Base-by-base conservation (phyloP, 1,140 invertebrate species). In the Megalonaias nervosa region DNA sequence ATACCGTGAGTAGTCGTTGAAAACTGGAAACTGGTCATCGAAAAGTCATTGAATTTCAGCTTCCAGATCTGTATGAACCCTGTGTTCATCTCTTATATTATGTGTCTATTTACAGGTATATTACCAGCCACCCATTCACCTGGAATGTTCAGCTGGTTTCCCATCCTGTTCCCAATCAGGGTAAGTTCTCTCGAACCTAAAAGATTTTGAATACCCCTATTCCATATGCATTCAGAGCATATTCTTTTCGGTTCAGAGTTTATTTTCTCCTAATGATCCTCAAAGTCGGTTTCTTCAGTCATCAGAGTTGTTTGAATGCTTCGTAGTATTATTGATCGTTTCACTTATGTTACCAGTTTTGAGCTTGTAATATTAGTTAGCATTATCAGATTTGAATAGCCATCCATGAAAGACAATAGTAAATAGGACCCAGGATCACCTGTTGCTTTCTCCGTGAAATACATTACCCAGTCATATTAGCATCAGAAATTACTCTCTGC, bases 91-190 rank as follows among this genome's bases (percentile, higher is more conserved):
- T 66, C 23, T 66, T 21, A 12, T 31, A 19, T 21, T 21, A 14
- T 69, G 13, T 69, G 38, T 48, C 6, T 48, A 6, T 48, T n/a
- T 80, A 23, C 70, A 92, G 91, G 91, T 88, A 99, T 98, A 87
- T 93, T 95, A 81, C 98, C 98, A 9, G 91, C 93, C 21, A 97
- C 95, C 11, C 95, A 98, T 88, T 97, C 97, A 58, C 92, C 93
- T 6, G 95, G 95, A 86, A 97, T 99, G 96, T 96, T 98, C 83
- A 97, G 96, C 81, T 99, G 98, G 98, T 99, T 99, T 89, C 97
- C 98, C 17, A 96, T 98, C 71, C 96, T 95, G 81, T 98, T 99
- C 89, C 97, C 98, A 48, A 93, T 98, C 23, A 88, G 83, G 82
- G 90, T 90, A 83, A 83, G 88, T 76, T 14, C 11, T 21, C 1